phyloP scores from a whole-genome alignment of 2,888 invertebrate genomes.

The Gandaritis pyraliata region DNA sequence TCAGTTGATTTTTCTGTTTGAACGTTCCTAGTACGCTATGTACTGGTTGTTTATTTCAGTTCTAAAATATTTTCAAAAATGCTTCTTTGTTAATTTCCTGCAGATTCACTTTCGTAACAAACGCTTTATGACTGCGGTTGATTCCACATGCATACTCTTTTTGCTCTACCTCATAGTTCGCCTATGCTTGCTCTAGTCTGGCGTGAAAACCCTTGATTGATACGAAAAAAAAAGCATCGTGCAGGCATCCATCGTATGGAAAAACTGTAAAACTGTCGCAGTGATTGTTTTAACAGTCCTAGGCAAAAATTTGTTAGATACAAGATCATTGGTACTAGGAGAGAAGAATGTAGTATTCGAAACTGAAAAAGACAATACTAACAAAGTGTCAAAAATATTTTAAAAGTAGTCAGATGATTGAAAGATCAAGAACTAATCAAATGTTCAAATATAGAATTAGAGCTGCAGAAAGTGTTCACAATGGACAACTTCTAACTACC shows the following conservation, averaged over 20 bases:
- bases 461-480: slow-evolving; percentile 42
- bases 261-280: not conserved
- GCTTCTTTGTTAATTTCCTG: too few species aligned
- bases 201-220: slow-evolving; percentile 12
- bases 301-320: too few species aligned
- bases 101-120: slow-evolving; percentile 8
- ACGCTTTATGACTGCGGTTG: slow-evolving; percentile 9
- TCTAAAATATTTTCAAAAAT: too few species aligned
- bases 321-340: too few species aligned
- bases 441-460: slow-evolving; percentile 25
- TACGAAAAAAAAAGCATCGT: not conserved
- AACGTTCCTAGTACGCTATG: slow-evolving; percentile 2
- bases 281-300: too few species aligned
- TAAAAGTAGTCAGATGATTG: not conserved
- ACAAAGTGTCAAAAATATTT: not conserved
- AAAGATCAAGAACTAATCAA: slow-evolving; percentile 18
- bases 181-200: not conserved
- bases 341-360: not conserved
- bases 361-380: not conserved
- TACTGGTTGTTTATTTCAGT: too few species aligned
- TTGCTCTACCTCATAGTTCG: slow-evolving; percentile 5
- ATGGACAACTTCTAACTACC: slow-evolving; percentile 50
- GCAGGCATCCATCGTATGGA: not conserved
- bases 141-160: slow-evolving; percentile 12
- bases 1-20: slow-evolving; percentile 40